Percentiles rank a stretch among this genome's conserved stretches.
These are phyloP conservation scores for Epicauta chinensis DNA, from an alignment of 1,140 invertebrate species.

Conservation along the genomic window DNA sequence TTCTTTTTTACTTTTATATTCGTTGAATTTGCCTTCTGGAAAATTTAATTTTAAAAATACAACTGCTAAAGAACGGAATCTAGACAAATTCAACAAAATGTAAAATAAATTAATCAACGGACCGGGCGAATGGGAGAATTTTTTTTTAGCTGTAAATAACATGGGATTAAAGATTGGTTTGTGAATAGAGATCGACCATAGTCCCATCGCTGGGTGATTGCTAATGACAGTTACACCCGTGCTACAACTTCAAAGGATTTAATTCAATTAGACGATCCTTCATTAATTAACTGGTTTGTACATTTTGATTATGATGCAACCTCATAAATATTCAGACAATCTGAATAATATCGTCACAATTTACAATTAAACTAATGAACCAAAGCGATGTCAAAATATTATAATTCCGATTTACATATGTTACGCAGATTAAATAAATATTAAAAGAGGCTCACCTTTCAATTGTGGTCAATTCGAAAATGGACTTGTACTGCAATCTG, in stretches of 20 bases:
- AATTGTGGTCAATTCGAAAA: no score
- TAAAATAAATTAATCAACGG: no score
- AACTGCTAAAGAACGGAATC: neutral
- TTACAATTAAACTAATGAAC: slow-evolving; percentile 34
- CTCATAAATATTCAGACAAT: slow-evolving; percentile 35
- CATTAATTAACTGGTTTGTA: slow-evolving; percentile 32
- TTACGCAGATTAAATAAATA: no score
- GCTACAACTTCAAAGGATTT: slow-evolving; percentile 21
- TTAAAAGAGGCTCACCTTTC: no score
- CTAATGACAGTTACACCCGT: no score
- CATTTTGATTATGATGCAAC: slow-evolving; percentile 33
- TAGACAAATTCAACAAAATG: neutral
- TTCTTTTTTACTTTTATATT: slow-evolving; percentile 5
- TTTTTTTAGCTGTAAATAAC: neutral
- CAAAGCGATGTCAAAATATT: neutral
- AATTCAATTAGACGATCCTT: slow-evolving; percentile 32
- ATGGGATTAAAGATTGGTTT: neutral
- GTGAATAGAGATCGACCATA: neutral
- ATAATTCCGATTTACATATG: no score
- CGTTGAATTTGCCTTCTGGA: slow-evolving; percentile 13
- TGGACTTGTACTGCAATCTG: no score
- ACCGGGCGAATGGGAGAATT: neutral
- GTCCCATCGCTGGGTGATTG: slow-evolving; percentile 3
- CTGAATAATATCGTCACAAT: slow-evolving; percentile 30
- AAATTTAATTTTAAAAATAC: slow-evolving; percentile 14